Base-by-base conservation (phyloP, 2,888 invertebrate genomes). In the Parascotia fuliginaria region DNA sequence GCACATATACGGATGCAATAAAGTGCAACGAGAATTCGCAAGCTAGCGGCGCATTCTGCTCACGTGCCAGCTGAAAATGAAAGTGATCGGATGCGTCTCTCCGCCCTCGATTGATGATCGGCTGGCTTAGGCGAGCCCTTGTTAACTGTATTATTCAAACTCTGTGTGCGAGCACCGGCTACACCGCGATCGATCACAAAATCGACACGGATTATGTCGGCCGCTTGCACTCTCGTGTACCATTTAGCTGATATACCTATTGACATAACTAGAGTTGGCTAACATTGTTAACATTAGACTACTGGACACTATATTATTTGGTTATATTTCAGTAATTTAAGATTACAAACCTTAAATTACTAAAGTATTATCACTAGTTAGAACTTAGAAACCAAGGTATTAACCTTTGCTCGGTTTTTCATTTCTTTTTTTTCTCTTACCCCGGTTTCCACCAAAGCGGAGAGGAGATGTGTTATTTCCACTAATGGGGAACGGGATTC, bases 21-120 rank as follows among this genome's bases (percentile, higher is more conserved):
- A 89, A 89, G 87, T 88, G 87, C 90, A 89, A 57, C 72, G 87
- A 86, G 90, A 89, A 87, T 89, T 90, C 83, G 86, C 90, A 85
- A 79, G 75, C 82, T 81, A 79, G 82, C 84, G 81, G 84, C 77
- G 83, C 81, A 87, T 84, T 83, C 88, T 70, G 81, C 86, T 88
- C 89, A 89, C 89, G 89, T 89, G 85, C 83, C 79, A 72, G 50
- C 62, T 64, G 90, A 90, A 87, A 91, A 83, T 73, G 91, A 91
- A 89, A 91, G 91, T 90, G 90, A 90, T 89, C 83, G 83, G 87
- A 79, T 83, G 85, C 87, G 82, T 85, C 86, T 87, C 88, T 82
- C 83, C 79, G 79, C 80, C 86, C 85, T 79, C 89, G 87, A 86
- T 83, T 86, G 87, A 89, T 87, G 84, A 77, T 69, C 78, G 78